A percentile compares a stretch with the other conserved stretches of the same genome.
phyloP scores from a whole-genome alignment of 2,113 vertebrate species.

The Nematolebias whitei region DNA sequence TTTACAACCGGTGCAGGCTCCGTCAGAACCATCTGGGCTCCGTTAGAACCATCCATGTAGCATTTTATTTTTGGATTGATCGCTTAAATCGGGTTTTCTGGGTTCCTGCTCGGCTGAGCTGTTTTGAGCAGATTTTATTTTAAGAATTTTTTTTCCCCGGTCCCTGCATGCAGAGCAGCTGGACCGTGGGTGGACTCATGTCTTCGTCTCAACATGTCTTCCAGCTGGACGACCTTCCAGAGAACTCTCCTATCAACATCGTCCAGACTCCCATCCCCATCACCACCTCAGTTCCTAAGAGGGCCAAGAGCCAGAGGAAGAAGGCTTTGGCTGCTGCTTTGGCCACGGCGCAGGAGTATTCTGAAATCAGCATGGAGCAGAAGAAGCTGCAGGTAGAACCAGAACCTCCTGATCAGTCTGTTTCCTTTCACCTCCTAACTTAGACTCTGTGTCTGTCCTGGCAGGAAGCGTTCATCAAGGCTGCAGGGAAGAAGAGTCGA shows the following conservation, averaged over 20 bases:
- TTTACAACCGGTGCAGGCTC: too few species aligned
- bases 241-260: conserved; percentile 97
- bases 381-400: conserved; percentile 90
- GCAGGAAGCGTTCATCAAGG: conserved; percentile 95
- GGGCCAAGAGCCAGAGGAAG: conserved; percentile 98
- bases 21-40: too few species aligned
- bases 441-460: conserved; percentile 21
- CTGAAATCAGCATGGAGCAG: conserved; percentile 99
- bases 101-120: too few species aligned
- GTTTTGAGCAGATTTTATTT: too few species aligned
- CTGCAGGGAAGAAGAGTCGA: conserved; percentile 97
- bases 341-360: conserved; percentile 97
- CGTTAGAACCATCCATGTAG: too few species aligned
- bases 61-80: too few species aligned
- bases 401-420: not conserved
- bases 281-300: conserved; percentile 96
- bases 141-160: too few species aligned
- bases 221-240: conserved; percentile 93
- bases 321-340: conserved; percentile 96
- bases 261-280: conserved; percentile 98
- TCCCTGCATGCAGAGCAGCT: too few species aligned
- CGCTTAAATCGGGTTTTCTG: too few species aligned
- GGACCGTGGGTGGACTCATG: too few species aligned
- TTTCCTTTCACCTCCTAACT: conserved; percentile 2
- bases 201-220: conserved; percentile 2